These are phyloP conservation scores for Metaphire vulgaris DNA, from an alignment of 1,140 invertebrate species.

Conservation along the genomic window DNA sequence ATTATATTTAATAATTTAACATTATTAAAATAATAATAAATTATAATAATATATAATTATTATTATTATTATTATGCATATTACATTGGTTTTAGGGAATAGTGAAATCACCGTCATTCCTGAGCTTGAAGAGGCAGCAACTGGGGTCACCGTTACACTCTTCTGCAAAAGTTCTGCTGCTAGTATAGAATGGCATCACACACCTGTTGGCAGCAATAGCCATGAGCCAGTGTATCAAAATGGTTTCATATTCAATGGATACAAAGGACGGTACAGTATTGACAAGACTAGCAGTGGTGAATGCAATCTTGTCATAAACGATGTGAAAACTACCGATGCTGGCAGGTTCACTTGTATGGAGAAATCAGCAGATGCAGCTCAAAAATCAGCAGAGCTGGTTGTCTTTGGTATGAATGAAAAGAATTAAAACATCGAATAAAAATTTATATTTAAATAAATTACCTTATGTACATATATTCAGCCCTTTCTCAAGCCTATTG, in stretches of 20 bases:
- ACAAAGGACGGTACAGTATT: not conserved
- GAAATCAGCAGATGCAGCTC: not conserved
- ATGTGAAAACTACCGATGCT: not conserved
- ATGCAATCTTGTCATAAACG: not conserved
- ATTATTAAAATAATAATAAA: too few relatives aligned
- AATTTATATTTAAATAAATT: too few relatives aligned
- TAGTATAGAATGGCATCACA: not conserved
- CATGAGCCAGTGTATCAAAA: not conserved
- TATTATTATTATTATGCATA: too few relatives aligned
- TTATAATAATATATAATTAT: too few relatives aligned
- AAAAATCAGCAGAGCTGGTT: not conserved
- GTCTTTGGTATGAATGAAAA: not conserved
- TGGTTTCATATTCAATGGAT: not conserved
- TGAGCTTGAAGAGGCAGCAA: not conserved
- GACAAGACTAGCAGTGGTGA: not conserved
- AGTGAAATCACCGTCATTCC: not conserved
- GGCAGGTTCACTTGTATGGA: not conserved
- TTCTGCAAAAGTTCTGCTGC: not conserved
- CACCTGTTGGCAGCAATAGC: not conserved
- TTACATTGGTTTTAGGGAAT: not conserved
- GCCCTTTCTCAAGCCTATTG: too few relatives aligned
- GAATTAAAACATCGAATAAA: too few relatives aligned
- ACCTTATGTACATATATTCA: too few relatives aligned
- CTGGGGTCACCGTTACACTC: not conserved
- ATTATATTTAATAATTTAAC: too few relatives aligned